phyloP scores from a whole-genome alignment of 2,888 invertebrate genomes.

The Protophormia terraenovae region DNA sequence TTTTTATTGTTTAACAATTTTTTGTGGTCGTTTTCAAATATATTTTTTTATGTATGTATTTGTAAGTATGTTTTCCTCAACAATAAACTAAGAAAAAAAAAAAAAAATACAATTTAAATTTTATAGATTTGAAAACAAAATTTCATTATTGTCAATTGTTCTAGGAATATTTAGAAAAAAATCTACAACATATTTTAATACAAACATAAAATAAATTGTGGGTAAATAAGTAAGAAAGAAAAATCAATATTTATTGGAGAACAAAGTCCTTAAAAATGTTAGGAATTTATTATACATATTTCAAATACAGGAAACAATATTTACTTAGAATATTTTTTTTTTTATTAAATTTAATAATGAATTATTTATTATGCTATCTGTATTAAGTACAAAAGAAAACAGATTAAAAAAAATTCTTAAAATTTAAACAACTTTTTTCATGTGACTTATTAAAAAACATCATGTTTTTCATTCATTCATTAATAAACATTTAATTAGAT shows the following conservation, averaged over 20 bases:
- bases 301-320: no score
- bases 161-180: no score
- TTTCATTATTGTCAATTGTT: slow-evolving; percentile 8
- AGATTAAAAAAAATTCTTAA: no score
- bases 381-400: no score
- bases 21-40: neutral
- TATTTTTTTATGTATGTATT: neutral
- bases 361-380: no score
- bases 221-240: neutral
- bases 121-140: neutral
- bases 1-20: neutral
- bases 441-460: neutral
- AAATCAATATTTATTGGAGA: neutral
- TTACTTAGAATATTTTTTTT: no score
- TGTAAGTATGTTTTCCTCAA: slow-evolving; percentile 4
- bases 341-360: no score
- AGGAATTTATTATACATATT: no score
- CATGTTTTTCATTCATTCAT: neutral
- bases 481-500: neutral
- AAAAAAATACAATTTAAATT: slow-evolving; percentile 7
- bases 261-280: neutral
- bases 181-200: no score
- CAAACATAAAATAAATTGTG: no score
- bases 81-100: neutral
- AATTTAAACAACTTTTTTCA: neutral